A percentile compares a stretch with the other conserved stretches of the same genome.
Evolutionary conservation across 2,797 vertebrate genomes (phyloP).

Genomic region (Tokudaia tokunoshimensis): DNA sequence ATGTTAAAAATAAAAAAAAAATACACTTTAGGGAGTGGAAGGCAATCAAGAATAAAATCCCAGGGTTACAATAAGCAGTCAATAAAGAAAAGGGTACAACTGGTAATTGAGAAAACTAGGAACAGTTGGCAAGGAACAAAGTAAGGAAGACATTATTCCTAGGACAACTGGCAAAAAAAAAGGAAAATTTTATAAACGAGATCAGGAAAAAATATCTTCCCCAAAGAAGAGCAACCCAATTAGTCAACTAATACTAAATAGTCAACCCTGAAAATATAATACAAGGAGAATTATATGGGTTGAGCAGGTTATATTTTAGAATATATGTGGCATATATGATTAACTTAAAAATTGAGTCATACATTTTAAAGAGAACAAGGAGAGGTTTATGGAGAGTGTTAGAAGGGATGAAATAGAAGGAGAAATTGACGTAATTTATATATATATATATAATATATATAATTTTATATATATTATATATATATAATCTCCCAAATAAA

Average conservation of each 20-base stretch:
- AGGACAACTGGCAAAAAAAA: background rate
- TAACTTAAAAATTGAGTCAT: background rate
- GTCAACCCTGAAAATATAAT: background rate
- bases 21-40: background rate
- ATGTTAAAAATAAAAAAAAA: background rate
- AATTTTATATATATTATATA: background rate
- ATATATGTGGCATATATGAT: background rate
- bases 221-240: background rate
- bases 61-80: background rate
- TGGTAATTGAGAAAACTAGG: background rate
- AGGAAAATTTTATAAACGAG: background rate
- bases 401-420: background rate
- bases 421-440: background rate
- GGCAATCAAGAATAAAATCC: conserved; percentile 8
- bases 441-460: background rate
- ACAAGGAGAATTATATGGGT: background rate
- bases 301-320: background rate
- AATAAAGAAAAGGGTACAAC: background rate
- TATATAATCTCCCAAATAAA: background rate
- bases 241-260: background rate
- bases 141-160: background rate
- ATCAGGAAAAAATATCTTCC: background rate
- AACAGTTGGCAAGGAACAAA: background rate
- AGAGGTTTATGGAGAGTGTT: background rate
- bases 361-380: background rate